phyloP scores from a whole-genome alignment of 2,888 invertebrate genomes.

The Nowickia ferox region DNA sequence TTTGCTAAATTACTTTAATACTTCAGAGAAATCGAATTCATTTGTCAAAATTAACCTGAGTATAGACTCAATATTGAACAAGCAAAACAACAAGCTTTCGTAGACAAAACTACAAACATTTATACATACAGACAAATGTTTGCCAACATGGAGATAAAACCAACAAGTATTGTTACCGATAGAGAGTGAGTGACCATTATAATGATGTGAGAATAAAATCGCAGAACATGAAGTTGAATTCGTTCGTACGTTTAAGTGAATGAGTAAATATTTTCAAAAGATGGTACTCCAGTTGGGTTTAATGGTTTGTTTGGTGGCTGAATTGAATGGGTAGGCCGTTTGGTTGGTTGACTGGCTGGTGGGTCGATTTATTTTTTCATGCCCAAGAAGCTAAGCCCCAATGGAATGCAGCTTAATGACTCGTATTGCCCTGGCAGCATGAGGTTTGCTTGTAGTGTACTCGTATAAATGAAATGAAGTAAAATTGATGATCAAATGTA shows the following conservation, averaged over 20 bases:
- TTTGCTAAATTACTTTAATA: constrained; percentile 83
- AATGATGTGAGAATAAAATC: constrained; percentile 42
- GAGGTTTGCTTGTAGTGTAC: constrained; percentile 45
- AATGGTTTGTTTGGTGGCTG: constrained; percentile 35
- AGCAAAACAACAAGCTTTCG: constrained; percentile 1
- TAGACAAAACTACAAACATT: background rate
- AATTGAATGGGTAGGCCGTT: constrained; percentile 4
- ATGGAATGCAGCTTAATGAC: constrained; percentile 38
- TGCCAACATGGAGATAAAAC: background rate
- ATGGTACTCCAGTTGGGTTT: constrained; percentile 31
- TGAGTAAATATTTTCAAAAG: constrained; percentile 33
- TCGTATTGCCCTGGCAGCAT: constrained; percentile 40
- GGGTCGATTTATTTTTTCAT: constrained; percentile 6
- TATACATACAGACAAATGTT: background rate
- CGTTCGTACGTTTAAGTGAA: constrained; percentile 39
- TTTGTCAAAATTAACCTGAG: constrained; percentile 80
- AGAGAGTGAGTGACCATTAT: background rate
- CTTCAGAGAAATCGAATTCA: constrained; percentile 82
- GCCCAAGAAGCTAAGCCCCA: background rate
- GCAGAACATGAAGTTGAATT: constrained; percentile 58
- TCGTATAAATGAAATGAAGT: constrained; percentile 49
- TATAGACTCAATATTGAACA: constrained; percentile 35
- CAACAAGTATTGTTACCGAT: constrained; percentile 1
- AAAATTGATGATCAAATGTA: constrained; percentile 65
- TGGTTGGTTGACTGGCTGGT: constrained; percentile 11